A percentile compares a stretch with the other conserved stretches of the same genome.
These are phyloP conservation scores for Salvelinus namaycush DNA, from an alignment of 2,113 vertebrate genomes.

Conservation along the genomic window DNA sequence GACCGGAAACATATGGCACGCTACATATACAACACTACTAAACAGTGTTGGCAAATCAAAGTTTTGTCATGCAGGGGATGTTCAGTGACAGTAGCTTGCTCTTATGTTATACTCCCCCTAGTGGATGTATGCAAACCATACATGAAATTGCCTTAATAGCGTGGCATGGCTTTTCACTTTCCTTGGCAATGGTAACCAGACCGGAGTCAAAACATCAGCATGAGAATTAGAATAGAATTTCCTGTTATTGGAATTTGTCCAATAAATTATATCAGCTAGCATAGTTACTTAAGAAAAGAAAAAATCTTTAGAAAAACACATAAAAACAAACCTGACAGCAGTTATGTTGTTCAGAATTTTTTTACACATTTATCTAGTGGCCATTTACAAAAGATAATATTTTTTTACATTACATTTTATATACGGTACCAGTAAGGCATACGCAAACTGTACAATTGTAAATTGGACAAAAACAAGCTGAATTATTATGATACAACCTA, in stretches of 20 bases:
- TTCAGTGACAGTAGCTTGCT: background rate
- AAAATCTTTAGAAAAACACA: background rate
- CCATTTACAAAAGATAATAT: constrained; percentile 57
- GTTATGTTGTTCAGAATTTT: constrained; percentile 28
- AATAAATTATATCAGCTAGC: too few relatives aligned
- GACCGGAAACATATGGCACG: too few relatives aligned
- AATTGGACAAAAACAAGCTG: constrained; percentile 9
- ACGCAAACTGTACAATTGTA: constrained; percentile 47
- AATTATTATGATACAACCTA: constrained; percentile 17
- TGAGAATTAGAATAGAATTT: too few relatives aligned
- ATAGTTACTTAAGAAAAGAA: too few relatives aligned
- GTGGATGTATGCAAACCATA: background rate
- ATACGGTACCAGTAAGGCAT: constrained; percentile 61
- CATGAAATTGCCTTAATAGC: background rate
- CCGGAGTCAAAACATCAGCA: background rate
- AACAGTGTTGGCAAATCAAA: background rate
- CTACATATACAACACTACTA: too few relatives aligned
- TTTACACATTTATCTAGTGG: constrained; percentile 66
- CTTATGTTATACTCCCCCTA: background rate
- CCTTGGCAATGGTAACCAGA: background rate
- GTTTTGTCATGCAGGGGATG: background rate
- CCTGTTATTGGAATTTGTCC: too few relatives aligned
- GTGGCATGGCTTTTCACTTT: background rate
- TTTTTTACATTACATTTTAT: constrained; percentile 66
- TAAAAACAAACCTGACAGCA: too few relatives aligned